Evolutionary conservation across 1,140 invertebrate genomes (phyloP).

Genomic region (Doryteuthis pealeii): DNA sequence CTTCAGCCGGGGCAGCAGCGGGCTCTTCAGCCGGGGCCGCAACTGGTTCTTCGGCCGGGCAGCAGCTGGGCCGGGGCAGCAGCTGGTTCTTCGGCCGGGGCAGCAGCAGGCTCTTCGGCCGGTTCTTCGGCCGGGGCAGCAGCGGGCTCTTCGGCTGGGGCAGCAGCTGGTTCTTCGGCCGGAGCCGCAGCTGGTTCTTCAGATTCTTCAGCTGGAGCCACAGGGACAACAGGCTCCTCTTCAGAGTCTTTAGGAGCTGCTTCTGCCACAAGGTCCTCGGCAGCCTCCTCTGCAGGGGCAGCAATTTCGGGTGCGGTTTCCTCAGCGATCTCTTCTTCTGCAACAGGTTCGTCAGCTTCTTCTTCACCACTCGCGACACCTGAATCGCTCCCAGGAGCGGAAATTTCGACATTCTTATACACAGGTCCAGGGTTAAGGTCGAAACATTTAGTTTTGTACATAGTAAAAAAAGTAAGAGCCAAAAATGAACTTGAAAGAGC

Average conservation of each 20-base stretch:
- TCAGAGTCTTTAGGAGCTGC: not conserved
- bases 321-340: not conserved
- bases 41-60: not conserved
- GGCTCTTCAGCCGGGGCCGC: not conserved
- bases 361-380: not conserved
- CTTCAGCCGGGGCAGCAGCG: not conserved
- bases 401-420: not conserved
- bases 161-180: not conserved
- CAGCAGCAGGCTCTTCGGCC: not conserved
- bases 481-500: conserved; percentile 19
- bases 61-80: not conserved
- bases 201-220: not conserved
- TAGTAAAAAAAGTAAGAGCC: conserved; percentile 24
- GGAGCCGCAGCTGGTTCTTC: not conserved
- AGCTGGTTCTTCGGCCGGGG: not conserved
- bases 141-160: not conserved
- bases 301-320: not conserved
- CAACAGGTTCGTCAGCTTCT: not conserved
- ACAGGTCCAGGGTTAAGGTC: not conserved
- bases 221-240: not conserved
- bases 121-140: not conserved
- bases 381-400: not conserved
- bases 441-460: conserved; percentile 26
- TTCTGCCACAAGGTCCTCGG: not conserved
- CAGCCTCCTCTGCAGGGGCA: not conserved